Base-by-base conservation (phyloP, 2,888 invertebrate species). In the Pinctada fucata region DNA sequence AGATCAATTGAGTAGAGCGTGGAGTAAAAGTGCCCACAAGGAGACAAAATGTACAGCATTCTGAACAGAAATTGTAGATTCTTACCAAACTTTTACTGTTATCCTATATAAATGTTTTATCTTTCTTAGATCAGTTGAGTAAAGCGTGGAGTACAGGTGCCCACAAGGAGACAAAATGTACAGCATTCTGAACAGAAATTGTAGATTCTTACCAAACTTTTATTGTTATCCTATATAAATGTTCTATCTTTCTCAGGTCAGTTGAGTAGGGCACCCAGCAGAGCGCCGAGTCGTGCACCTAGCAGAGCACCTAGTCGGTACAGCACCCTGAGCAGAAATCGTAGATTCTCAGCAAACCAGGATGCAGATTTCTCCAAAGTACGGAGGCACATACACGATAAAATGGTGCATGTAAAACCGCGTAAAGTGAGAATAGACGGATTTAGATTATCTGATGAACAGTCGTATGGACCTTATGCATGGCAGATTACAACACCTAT, bases 401-500 rank as follows among this genome's bases (percentile, higher is more conserved):
- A 87, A n/a, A 80, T 88, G 58, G 85, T 86, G 63, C 84, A 87
- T 58, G 78, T 88, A n/a, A 83, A 85, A 67, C 88, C 89, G 31
- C 76, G 83, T 58, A 87, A 86, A 75, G 87, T 90, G 13, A 85
- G 84, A 58, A 89, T 90, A 13, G 90, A 90, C 79, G 90, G 90
- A 4, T 90, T 90, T 72, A 80, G 85, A 69, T 82, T 87, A 16
- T 86, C 88, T 0, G 88, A 89, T 70, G 88, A 89, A 63, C 83
- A 83, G n/a, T 81, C 85, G 3, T 86, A 85, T 64, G 89, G 89
- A n/a, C 89, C 90, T 1, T 90, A 86, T 84, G 88, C 89, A n/a
- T 89, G 89, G 89, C 89, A 90, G 79, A 88, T 90, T 49, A 86
- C 88, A 2, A 84, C 87, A 13, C 90, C 90, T 48, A 83, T 90